Evolutionary conservation across 2,888 invertebrate species (phyloP).

Genomic region (Limenitis camilla): DNA sequence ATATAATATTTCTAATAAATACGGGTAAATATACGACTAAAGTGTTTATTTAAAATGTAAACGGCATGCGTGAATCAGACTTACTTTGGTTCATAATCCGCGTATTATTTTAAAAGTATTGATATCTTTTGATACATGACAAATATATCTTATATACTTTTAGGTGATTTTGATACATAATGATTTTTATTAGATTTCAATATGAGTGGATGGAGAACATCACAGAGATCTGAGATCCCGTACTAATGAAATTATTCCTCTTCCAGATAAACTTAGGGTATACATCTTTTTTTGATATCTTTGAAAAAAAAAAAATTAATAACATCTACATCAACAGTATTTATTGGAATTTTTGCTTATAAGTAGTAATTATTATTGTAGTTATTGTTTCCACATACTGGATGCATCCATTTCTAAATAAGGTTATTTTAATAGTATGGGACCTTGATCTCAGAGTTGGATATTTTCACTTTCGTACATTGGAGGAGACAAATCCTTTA

Average conservation of each 20-base stretch:
- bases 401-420: neutral
- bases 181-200: constrained; percentile 20
- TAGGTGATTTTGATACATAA: constrained; percentile 23
- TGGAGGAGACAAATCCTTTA: constrained; percentile 36
- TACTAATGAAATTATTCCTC: no score
- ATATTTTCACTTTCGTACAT: no score
- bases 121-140: constrained; percentile 23
- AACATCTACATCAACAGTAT: no score
- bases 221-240: neutral
- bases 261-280: no score
- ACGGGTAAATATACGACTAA: constrained; percentile 28
- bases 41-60: constrained; percentile 25
- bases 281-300: no score
- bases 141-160: constrained; percentile 21
- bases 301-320: no score
- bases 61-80: constrained; percentile 18
- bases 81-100: constrained; percentile 27
- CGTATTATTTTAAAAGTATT: constrained; percentile 17
- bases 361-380: no score
- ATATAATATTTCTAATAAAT: constrained; percentile 53
- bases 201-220: constrained; percentile 1
- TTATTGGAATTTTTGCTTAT: no score
- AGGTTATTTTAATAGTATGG: constrained; percentile 7
- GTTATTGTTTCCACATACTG: no score
- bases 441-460: neutral